phyloP scores from a whole-genome alignment of 2,888 invertebrate species.

The Hydropsyche betteni region DNA sequence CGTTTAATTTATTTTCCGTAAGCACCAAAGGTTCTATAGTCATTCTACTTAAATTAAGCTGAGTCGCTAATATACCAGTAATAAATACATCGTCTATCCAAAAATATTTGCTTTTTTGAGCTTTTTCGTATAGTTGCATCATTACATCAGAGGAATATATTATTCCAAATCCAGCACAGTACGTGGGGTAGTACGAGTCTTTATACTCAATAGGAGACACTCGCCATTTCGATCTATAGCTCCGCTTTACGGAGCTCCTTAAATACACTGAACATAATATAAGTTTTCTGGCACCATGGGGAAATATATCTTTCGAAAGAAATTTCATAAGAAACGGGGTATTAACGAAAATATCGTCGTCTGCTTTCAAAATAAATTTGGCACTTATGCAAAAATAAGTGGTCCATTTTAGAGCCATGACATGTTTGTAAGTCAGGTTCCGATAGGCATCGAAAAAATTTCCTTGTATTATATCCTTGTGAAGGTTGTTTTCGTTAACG shows the following conservation, averaged over 20 bases:
- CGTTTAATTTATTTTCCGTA: slow-evolving; percentile 54
- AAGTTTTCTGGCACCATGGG: slow-evolving; percentile 69
- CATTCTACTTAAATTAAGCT: slow-evolving; percentile 67
- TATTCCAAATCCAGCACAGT: slow-evolving; percentile 77
- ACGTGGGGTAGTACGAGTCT: slow-evolving; percentile 72
- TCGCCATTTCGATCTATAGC: slow-evolving; percentile 79
- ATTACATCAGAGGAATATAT: slow-evolving; percentile 69
- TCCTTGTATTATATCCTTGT: slow-evolving; percentile 79
- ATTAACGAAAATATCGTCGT: slow-evolving; percentile 82
- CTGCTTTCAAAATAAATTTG: slow-evolving; percentile 76
- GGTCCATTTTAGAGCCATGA: slow-evolving; percentile 83
- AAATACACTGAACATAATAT: slow-evolving; percentile 71
- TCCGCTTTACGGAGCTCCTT: slow-evolving; percentile 67
- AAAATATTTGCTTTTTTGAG: slow-evolving; percentile 70
- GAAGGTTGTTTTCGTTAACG: slow-evolving; percentile 65
- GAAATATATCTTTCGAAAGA: slow-evolving; percentile 66
- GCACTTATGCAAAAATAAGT: slow-evolving; percentile 74
- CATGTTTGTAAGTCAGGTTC: slow-evolving; percentile 86
- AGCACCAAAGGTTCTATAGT: slow-evolving; percentile 63
- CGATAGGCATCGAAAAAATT: slow-evolving; percentile 79
- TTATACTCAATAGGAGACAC: slow-evolving; percentile 75
- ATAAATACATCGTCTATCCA: slow-evolving; percentile 81
- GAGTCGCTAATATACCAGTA: slow-evolving; percentile 70
- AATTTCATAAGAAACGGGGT: slow-evolving; percentile 70
- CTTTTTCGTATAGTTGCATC: slow-evolving; percentile 64